These are phyloP conservation scores for Malurus alboscapulatus DNA, from an alignment of 2,113 vertebrate species.

Conservation along the genomic window DNA sequence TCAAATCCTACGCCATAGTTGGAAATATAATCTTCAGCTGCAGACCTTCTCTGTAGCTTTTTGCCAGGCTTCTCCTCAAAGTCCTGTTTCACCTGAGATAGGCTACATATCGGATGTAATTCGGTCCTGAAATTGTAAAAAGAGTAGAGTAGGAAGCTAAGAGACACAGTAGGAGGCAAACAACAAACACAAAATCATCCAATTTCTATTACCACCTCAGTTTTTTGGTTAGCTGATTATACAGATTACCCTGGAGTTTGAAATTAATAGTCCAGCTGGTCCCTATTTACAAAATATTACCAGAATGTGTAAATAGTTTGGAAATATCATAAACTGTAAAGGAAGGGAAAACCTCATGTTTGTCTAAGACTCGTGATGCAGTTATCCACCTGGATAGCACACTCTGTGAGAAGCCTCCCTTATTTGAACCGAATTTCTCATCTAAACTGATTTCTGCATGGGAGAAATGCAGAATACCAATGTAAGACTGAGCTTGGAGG, in stretches of 20 bases:
- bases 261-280: neutral
- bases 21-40: conserved; percentile 50
- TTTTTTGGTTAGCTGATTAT: neutral
- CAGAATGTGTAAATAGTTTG: neutral
- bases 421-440: neutral
- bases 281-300: neutral
- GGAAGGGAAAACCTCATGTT: neutral
- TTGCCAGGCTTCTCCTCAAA: neutral
- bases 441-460: neutral
- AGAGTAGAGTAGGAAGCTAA: neutral
- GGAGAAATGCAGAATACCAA: neutral
- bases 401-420: neutral
- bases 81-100: conserved; percentile 61
- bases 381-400: neutral
- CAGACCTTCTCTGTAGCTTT: conserved; percentile 17
- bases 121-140: conserved; percentile 74
- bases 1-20: conserved; percentile 43
- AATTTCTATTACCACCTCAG: neutral
- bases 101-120: conserved; percentile 75
- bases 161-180: neutral
- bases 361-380: neutral
- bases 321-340: neutral
- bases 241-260: neutral
- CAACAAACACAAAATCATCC: neutral
- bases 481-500: neutral